These are phyloP conservation scores for Acleris literana DNA, from an alignment of 2,888 invertebrate genomes.

Conservation along the genomic window DNA sequence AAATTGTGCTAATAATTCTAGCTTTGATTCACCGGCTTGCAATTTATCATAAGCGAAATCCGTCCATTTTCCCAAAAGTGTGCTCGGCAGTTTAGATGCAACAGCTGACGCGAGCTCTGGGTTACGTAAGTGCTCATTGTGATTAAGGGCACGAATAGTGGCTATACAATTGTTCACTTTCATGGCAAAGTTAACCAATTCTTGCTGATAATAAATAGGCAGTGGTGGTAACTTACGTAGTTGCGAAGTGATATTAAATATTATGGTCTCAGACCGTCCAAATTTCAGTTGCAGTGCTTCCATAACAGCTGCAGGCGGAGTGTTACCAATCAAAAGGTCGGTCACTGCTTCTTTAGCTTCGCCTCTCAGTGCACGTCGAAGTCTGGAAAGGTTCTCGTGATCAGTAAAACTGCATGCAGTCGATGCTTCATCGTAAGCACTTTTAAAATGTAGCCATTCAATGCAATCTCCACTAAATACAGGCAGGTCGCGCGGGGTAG, in stretches of 20 bases:
- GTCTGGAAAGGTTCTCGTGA: constrained; percentile 37
- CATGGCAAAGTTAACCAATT: constrained; percentile 16
- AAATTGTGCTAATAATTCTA: constrained; percentile 6
- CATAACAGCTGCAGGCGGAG: constrained; percentile 28
- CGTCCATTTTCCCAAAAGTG: constrained; percentile 1
- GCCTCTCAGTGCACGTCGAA: constrained; percentile 38
- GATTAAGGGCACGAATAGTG: constrained; percentile 14
- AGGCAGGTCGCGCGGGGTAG: constrained; percentile 38
- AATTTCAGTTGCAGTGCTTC: constrained; percentile 27
- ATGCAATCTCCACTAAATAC: constrained; percentile 35
- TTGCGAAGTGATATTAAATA: constrained; percentile 15
- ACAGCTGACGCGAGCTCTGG: constrained; percentile 24
- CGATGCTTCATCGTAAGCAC: constrained; percentile 32
- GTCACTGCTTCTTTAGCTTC: constrained; percentile 41
- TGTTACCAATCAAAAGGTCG: constrained; percentile 38
- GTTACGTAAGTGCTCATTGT: constrained; percentile 23
- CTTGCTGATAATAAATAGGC: constrained; percentile 16
- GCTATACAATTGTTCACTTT: constrained; percentile 31
- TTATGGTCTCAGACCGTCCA: constrained; percentile 30
- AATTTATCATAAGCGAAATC: not conserved
- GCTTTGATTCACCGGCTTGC: not conserved
- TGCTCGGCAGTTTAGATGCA: constrained; percentile 10
- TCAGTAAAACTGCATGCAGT: constrained; percentile 31
- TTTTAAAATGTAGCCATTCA: constrained; percentile 39
- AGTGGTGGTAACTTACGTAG: constrained; percentile 29